Percentiles rank a stretch among this genome's conserved stretches.
phyloP scores from a whole-genome alignment of 1,140 invertebrate genomes.

The Dufourea novaeangliae region DNA sequence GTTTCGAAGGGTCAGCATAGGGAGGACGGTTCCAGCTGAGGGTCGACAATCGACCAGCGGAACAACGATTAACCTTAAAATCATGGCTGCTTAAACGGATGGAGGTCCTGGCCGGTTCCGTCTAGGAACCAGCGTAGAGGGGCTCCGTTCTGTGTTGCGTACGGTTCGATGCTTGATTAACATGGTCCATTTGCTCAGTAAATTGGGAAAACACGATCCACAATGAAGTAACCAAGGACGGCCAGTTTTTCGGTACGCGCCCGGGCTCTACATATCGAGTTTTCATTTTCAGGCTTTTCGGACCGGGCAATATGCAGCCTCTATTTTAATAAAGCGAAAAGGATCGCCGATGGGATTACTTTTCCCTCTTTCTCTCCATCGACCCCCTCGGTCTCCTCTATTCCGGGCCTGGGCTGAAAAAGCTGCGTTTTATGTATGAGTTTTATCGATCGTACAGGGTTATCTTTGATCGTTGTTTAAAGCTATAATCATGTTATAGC shows the following conservation, averaged over 20 bases:
- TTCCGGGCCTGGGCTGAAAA: background rate
- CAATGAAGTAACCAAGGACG: background rate
- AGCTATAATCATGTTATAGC: conserved; percentile 39
- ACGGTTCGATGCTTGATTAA: conserved; percentile 20
- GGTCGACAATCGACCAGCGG: conserved; percentile 33
- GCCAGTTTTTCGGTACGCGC: background rate
- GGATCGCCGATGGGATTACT: conserved; percentile 40
- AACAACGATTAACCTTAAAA: conserved; percentile 72
- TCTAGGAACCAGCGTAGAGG: background rate
- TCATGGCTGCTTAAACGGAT: background rate
- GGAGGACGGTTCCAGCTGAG: conserved; percentile 27
- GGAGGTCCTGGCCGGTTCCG: background rate
- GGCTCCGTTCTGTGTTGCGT: background rate
- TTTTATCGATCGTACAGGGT: conserved; percentile 36
- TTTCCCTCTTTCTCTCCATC: background rate
- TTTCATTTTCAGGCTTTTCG: conserved; percentile 26
- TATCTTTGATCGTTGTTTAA: conserved; percentile 52
- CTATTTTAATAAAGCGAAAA: conserved; percentile 46
- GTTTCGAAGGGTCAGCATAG: background rate
- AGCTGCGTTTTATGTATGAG: conserved; percentile 43
- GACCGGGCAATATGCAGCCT: conserved; percentile 11
- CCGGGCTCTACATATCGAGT: background rate
- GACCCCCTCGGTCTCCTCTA: background rate
- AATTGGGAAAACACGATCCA: conserved; percentile 26
- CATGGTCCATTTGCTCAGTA: conserved; percentile 22